Conservation (phyloP, 2,888 invertebrate species). For the Gerris lacustris region DNA sequence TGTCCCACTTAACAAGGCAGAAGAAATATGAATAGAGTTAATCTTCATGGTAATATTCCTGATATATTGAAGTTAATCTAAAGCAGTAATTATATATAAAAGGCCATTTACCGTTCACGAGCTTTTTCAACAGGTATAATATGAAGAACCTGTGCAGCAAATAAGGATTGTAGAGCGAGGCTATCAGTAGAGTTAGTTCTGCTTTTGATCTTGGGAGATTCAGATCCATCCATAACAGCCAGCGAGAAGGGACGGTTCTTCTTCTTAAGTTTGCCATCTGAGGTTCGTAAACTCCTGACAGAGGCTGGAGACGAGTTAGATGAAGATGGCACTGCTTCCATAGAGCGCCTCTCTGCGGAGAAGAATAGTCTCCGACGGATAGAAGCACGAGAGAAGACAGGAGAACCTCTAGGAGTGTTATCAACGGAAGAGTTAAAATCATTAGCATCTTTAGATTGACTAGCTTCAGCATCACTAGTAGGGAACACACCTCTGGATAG, state of each 20-base stretch:
- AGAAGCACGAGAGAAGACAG: slow-evolving; percentile 25
- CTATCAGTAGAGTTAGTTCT: slow-evolving; percentile 45
- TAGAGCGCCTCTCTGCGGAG: slow-evolving; percentile 35
- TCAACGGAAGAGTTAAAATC: slow-evolving; percentile 22
- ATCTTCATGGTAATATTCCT: no score
- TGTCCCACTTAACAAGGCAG: no score
- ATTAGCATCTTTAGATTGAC: slow-evolving; percentile 15
- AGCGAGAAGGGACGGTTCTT: slow-evolving; percentile 25
- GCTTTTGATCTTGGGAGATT: slow-evolving; percentile 31
- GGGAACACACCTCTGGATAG: slow-evolving; percentile 23
- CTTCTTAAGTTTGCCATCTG: slow-evolving; percentile 31
- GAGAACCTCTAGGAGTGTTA: slow-evolving; percentile 25
- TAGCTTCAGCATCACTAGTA: background rate
- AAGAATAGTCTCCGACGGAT: slow-evolving; percentile 34
- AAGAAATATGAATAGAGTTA: no score
- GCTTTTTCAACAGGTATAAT: slow-evolving; percentile 72
- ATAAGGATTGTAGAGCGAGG: slow-evolving; percentile 57
- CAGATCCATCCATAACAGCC: slow-evolving; percentile 25
- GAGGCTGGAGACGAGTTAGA: slow-evolving; percentile 30
- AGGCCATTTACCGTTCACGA: slow-evolving; percentile 49
- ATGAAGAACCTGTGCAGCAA: slow-evolving; percentile 67
- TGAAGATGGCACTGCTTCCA: slow-evolving; percentile 35
- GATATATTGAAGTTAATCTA: no score
- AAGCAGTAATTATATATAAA: background rate
- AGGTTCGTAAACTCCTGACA: slow-evolving; percentile 30